Conservation (phyloP, 2,113 vertebrate genomes). For the Baryphthengus martii region DNA sequence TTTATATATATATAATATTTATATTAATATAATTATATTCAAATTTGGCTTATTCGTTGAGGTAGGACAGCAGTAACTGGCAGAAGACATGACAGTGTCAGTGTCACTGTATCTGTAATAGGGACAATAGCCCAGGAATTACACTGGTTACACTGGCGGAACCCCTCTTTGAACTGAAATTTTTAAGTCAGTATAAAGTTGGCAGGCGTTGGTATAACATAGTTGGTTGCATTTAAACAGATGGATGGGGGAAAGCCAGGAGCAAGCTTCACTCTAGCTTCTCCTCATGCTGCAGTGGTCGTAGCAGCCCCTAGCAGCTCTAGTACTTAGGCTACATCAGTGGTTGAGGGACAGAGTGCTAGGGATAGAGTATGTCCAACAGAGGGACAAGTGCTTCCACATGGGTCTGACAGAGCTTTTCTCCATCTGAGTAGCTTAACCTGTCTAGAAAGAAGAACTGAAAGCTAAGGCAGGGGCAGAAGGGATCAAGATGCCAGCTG, state of each 20-base stretch:
- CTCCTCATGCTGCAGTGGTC: neutral
- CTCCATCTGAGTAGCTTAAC: neutral
- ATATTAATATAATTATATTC: too few relatives aligned
- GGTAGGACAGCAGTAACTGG: neutral
- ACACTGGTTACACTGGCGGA: neutral
- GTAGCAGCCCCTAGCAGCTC: neutral
- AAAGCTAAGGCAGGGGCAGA: neutral
- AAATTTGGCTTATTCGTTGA: neutral
- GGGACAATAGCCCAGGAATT: neutral
- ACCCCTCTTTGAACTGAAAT: neutral
- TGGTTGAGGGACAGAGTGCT: fast-evolving
- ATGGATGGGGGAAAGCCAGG: neutral
- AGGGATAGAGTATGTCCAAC: neutral
- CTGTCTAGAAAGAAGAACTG: neutral
- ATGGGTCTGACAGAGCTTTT: neutral
- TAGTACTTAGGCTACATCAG: neutral
- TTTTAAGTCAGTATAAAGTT: neutral
- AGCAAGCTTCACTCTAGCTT: neutral
- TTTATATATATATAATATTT: too few relatives aligned
- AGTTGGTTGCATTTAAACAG: neutral
- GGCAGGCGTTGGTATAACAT: neutral
- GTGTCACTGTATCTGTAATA: neutral
- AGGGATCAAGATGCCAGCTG: neutral
- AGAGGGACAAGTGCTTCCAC: neutral
- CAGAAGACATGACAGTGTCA: neutral